A percentile compares a stretch with the other conserved stretches of the same genome.
These are phyloP conservation scores for Xestia xanthographa DNA, from an alignment of 2,888 invertebrate genomes.

Conservation along the genomic window DNA sequence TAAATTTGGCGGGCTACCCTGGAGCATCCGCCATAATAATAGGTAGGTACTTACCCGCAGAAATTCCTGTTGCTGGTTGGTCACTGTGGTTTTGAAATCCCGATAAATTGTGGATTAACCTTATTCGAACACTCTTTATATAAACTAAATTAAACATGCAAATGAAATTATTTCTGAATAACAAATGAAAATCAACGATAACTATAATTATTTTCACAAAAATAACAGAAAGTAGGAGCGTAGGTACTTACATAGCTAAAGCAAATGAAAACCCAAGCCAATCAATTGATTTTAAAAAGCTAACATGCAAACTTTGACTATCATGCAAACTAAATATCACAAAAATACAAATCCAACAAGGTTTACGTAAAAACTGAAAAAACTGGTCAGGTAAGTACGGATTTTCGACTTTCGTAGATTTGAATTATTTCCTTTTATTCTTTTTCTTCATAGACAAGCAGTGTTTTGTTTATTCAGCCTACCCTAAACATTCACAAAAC, in stretches of 20 bases:
- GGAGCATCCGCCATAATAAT: too few species aligned
- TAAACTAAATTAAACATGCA: conserved; percentile 11
- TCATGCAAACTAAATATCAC: background rate
- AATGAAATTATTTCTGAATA: background rate
- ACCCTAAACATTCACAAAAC: too few species aligned
- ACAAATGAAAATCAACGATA: background rate
- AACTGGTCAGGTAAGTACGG: background rate
- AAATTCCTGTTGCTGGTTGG: background rate
- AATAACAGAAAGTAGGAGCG: background rate
- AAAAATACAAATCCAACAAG: background rate
- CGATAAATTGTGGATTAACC: background rate
- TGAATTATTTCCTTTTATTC: conserved; percentile 4
- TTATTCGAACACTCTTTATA: background rate
- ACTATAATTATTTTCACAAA: background rate
- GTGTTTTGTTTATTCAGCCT: conserved; percentile 40
- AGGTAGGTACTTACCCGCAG: background rate
- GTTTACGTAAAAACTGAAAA: conserved; percentile 6
- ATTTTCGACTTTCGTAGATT: conserved; percentile 9
- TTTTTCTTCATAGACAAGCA: background rate
- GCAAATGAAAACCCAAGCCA: background rate
- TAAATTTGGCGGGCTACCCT: too few species aligned
- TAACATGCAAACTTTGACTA: background rate
- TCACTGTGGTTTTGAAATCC: background rate
- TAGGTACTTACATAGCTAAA: background rate
- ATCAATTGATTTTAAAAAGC: background rate